These are phyloP conservation scores for Formica exsecta DNA, from an alignment of 1,140 invertebrate species.

Conservation along the genomic window DNA sequence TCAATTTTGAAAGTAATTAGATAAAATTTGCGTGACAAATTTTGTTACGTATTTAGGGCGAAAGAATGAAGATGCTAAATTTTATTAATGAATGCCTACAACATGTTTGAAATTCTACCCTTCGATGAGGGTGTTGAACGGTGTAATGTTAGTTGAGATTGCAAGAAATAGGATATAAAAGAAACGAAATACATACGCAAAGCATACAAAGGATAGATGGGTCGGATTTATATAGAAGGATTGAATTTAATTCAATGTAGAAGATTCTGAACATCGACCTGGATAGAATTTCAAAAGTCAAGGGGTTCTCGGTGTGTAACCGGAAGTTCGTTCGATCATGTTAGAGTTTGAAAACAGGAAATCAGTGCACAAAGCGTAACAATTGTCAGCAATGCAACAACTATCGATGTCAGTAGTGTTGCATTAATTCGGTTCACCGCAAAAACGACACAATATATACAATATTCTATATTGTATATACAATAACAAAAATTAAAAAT, in stretches of 20 bases:
- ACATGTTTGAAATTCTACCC: background rate
- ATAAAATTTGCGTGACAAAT: background rate
- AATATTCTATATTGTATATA: background rate
- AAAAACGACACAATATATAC: background rate
- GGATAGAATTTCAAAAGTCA: slow-evolving; percentile 13
- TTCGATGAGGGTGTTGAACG: background rate
- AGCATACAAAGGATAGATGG: background rate
- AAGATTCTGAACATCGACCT: background rate
- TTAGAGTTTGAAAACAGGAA: slow-evolving; percentile 3
- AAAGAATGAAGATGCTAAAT: background rate
- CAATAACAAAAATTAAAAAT: background rate
- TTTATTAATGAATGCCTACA: background rate
- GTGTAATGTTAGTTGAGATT: background rate
- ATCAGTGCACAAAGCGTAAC: background rate
- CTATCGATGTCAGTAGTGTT: background rate
- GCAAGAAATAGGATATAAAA: background rate
- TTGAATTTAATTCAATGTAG: slow-evolving; percentile 19
- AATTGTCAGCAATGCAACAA: background rate
- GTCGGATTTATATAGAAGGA: slow-evolving; percentile 27
- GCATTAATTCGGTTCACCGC: slow-evolving; percentile 1
- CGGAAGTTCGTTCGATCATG: slow-evolving; percentile 1
- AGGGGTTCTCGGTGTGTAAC: background rate
- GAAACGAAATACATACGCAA: background rate
- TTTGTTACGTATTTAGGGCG: no score
- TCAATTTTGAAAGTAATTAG: background rate